Evolutionary conservation across 2,888 invertebrate species (phyloP), one percentile per base, ranked within the genome.

Genomic region (Thecocarcelia acutangulata): DNA sequence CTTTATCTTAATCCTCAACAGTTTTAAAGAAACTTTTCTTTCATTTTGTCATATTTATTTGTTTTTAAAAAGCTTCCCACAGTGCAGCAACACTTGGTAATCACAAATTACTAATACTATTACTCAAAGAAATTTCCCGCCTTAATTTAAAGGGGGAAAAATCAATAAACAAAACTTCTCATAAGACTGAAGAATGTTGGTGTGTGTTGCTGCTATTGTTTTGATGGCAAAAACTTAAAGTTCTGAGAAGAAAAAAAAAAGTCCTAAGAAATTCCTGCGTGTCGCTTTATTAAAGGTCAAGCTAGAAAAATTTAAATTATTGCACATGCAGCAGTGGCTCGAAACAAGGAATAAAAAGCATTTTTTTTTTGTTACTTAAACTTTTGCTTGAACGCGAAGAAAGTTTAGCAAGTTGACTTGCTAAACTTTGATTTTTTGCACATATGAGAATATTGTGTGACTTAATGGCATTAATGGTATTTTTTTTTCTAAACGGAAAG

Each of bases 221-320:
- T 50, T 15, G 33, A 37, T 59, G 42, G 15, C 48, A 64, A 15
- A 28, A 42, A 64, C 44, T 56, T 40, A 9, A 48, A 54, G 37
- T 44, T 44, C 2, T 21, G 19, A 44, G 11, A 33, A 33, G n/a
- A n/a, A 33, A 37, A 40, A 3, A 48, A 3, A 52, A 70, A 56
- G 13, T 48, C 28, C 19, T 42, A 59, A 44, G 59, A 83, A 84
- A 84, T 84, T 83, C 75, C 84, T 84, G 80, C 84, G 84, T 84
- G 84, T 80, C 79, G 66, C 46, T 66, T 68, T 50, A n/a, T 52
- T 63, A 83, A 85, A 85, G 85, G 85, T 85, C 85, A 84, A 84
- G 81, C 64, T 13, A 68, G 33, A 70, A 17, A 40, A 73, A 77
- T 42, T 28, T 13, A 72, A 76, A 69, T 80, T 79, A 80, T 66